phyloP scores from a whole-genome alignment of 2,888 invertebrate species.

The Polia nebulosa region DNA sequence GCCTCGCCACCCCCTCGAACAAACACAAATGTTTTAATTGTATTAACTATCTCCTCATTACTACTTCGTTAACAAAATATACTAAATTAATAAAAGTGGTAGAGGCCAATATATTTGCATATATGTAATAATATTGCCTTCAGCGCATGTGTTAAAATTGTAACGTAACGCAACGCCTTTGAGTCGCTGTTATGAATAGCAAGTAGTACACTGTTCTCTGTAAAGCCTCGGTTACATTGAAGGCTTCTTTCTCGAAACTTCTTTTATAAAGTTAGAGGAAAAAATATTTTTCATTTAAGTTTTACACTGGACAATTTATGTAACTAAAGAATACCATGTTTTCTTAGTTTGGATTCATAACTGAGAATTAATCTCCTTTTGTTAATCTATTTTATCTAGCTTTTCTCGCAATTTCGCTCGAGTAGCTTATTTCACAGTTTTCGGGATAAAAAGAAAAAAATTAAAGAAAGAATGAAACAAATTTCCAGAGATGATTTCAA shows the following conservation, averaged over 20 bases:
- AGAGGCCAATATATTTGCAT: slow-evolving; percentile 14
- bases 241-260: background rate
- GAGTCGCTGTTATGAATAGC: slow-evolving; percentile 54
- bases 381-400: background rate
- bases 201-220: slow-evolving; percentile 32
- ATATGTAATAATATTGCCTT: slow-evolving; percentile 38
- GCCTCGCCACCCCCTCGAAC: background rate
- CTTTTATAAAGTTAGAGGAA: background rate
- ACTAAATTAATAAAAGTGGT: slow-evolving; percentile 1
- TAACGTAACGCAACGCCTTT: slow-evolving; percentile 35
- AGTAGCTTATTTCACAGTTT: background rate
- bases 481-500: background rate
- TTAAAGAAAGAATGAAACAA: background rate
- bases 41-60: background rate
- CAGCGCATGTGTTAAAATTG: slow-evolving; percentile 40
- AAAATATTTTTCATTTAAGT: background rate
- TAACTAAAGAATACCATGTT: too few relatives aligned
- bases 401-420: too few relatives aligned
- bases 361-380: background rate
- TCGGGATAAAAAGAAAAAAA: background rate
- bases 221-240: slow-evolving; percentile 33
- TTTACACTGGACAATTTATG: background rate
- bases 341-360: background rate
- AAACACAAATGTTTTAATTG: background rate
- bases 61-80: background rate